Base-by-base conservation (phyloP, 92 coral and sea anemone species). In the Palythoa grandis region DNA sequence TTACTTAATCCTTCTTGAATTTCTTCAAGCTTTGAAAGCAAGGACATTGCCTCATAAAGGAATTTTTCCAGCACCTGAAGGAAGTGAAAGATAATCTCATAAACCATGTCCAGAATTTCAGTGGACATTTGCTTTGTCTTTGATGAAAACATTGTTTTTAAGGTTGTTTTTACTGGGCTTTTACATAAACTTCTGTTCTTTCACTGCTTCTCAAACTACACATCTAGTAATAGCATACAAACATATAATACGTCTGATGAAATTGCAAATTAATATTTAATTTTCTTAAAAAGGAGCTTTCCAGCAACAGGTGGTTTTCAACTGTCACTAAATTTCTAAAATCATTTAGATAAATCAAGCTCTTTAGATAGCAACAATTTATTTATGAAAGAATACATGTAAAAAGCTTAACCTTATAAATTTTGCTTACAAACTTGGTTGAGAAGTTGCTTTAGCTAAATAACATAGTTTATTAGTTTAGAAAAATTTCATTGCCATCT, bases 1-100 rank as follows among this genome's bases (percentile, higher is more conserved):
- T 79, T 92, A 70, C 91, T 85, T 75, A 96, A 86, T 66, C 99
- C 98, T 83, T 96, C 97, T 79, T 96, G 97, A 72, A 96, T 96
- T 87, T 96, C 99, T 82, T 93, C 99, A 85, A 96, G 90, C 76
- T 96, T 96, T 77, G 99, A 92, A 61, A 96, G 90, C 56, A 96
- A 69, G 37, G 99, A 94, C 78, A 94, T 92, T 78, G 99, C 99
- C 94, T 96, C 99, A 74, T 91, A 96, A 39, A 95, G 95, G 94
- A 96, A 96, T 77, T 95, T 96, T 90, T 96, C 99, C 91, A 96
- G 83, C 82, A 95, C 99, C 99, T 96, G 92, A 38, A 77, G 77
- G 80, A 89, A 54, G 13, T 84, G 60, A 79, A 68, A 69, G n/a
- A 57, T 47, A 20, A 88, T 29, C 29, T 58, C 86, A 50, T 22